A percentile compares a stretch with the other conserved stretches of the same genome.
Conservation (phyloP, 2,113 vertebrate species). For the Alces alces region DNA sequence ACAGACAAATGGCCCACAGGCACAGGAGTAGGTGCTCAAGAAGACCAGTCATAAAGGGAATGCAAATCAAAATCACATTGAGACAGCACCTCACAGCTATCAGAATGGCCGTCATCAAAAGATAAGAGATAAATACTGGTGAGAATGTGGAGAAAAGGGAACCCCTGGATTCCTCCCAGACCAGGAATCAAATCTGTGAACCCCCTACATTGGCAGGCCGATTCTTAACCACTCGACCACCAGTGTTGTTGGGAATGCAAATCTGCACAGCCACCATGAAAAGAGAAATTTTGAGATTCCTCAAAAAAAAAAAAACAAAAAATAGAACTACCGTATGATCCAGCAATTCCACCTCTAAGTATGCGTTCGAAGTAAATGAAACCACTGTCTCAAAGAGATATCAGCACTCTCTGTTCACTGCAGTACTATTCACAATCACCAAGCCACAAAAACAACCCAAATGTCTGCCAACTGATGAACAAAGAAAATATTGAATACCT, state of each 20-base stretch:
- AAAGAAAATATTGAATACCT: not conserved
- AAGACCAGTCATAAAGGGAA: not conserved
- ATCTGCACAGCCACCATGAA: not conserved
- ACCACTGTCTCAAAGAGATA: not conserved
- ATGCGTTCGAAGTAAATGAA: fast-evolving
- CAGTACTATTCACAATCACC: not conserved
- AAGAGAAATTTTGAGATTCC: not conserved
- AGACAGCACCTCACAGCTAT: not conserved
- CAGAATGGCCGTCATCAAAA: not conserved
- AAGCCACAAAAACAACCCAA: not conserved
- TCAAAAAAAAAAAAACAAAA: not conserved
- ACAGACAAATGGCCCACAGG: not conserved
- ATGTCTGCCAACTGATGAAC: not conserved
- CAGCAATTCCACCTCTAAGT: not conserved
- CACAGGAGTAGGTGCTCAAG: not conserved
- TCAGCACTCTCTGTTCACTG: not conserved
- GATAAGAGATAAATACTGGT: not conserved
- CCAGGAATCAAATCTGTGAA: not conserved
- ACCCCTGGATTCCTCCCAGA: not conserved
- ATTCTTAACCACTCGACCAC: not conserved
- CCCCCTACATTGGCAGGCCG: not conserved
- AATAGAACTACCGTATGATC: not conserved
- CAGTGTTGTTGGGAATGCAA: not conserved
- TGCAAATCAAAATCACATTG: no score
- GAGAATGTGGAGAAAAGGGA: not conserved